These are phyloP conservation scores for Nycticorax nycticorax DNA, from an alignment of 2,113 vertebrate genomes.

Conservation along the genomic window DNA sequence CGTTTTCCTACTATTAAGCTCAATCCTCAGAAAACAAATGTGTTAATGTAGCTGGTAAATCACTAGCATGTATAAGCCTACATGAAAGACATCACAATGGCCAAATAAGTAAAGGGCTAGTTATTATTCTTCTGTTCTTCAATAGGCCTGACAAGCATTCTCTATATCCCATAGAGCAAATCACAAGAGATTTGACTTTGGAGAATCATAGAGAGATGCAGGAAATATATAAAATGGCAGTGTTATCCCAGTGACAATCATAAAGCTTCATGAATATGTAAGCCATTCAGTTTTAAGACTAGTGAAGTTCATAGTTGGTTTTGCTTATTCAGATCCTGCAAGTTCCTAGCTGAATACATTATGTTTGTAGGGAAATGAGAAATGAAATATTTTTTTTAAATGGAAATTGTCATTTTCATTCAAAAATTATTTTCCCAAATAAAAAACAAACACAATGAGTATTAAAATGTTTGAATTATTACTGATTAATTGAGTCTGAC, in stretches of 20 bases:
- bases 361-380: neutral
- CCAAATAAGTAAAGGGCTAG: neutral
- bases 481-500: constrained; percentile 3
- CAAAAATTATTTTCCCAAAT: neutral
- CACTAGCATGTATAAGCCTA: neutral
- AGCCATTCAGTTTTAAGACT: neutral
- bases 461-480: neutral
- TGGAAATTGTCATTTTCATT: neutral
- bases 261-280: neutral
- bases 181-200: neutral
- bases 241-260: neutral
- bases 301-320: neutral
- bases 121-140: neutral
- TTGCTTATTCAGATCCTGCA: neutral
- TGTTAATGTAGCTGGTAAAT: neutral
- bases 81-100: neutral
- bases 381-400: neutral
- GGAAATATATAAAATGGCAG: neutral
- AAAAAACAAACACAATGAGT: neutral
- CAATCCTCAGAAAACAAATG: neutral
- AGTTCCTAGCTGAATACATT: neutral
- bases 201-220: neutral
- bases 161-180: neutral
- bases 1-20: neutral
- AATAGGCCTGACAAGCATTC: neutral